Evolutionary conservation across 2,888 invertebrate species (phyloP).

Genomic region (Drosophila conformis): DNA sequence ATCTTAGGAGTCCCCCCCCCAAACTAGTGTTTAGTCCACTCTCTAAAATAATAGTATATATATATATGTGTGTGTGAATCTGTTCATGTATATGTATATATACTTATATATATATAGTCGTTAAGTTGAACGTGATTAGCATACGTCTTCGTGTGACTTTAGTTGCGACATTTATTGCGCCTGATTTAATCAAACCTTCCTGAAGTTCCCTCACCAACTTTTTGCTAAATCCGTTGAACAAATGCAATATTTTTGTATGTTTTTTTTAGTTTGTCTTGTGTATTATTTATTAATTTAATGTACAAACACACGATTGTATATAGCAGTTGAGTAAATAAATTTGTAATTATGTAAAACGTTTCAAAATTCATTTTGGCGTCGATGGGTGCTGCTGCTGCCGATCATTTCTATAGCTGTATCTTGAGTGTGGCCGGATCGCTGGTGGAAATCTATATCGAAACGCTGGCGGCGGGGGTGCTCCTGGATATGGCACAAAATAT

Average conservation of each 20-base stretch:
- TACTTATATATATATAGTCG: conserved; percentile 55
- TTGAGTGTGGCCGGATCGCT: conserved; percentile 21
- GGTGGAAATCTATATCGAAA: conserved; percentile 16
- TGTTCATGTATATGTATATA: conserved; percentile 41
- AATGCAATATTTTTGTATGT: conserved; percentile 54
- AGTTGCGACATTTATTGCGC: conserved; percentile 44
- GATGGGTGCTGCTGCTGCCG: conserved; percentile 12
- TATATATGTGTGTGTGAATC: conserved; percentile 67
- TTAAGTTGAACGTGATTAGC: conserved; percentile 63
- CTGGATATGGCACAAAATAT: conserved; percentile 29
- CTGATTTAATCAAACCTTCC: conserved; percentile 68
- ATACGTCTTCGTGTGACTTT: conserved; percentile 63
- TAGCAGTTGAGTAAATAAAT: conserved; percentile 74
- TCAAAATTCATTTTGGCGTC: conserved; percentile 37
- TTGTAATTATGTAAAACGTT: conserved; percentile 71
- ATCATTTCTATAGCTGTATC: conserved; percentile 44
- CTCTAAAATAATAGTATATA: conserved; percentile 36
- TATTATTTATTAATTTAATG: conserved; percentile 69
- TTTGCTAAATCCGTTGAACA: conserved; percentile 41
- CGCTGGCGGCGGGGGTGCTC: conserved; percentile 6
- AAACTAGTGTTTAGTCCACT: conserved; percentile 56
- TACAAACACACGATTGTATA: conserved; percentile 75
- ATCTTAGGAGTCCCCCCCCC: conserved; percentile 48
- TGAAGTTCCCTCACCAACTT: not conserved
- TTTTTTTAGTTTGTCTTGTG: conserved; percentile 44